Evolutionary conservation across 2,113 vertebrate genomes (phyloP).

Genomic region (Anthoscopus minutus): DNA sequence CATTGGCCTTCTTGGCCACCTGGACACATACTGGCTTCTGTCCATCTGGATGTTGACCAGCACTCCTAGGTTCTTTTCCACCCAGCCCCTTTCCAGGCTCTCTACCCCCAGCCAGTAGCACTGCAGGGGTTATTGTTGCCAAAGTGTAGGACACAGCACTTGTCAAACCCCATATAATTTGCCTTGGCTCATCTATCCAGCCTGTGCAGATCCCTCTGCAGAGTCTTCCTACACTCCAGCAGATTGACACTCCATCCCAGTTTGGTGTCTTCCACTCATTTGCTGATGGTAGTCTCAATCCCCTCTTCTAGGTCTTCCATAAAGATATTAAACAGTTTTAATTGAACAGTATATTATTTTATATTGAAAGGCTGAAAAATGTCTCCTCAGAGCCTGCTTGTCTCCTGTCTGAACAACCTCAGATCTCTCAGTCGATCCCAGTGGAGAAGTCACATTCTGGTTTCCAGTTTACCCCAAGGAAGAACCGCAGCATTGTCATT

Average conservation of each 20-base stretch:
- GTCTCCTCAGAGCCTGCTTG: not conserved
- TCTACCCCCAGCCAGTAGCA: not conserved
- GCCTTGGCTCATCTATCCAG: not conserved
- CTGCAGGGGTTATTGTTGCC: not conserved
- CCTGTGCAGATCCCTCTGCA: not conserved
- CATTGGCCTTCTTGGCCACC: not conserved
- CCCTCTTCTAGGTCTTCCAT: not conserved
- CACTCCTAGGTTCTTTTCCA: not conserved
- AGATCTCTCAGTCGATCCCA: not conserved
- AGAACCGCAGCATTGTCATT: not conserved
- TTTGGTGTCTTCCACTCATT: not conserved
- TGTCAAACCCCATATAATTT: not conserved
- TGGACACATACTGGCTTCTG: not conserved
- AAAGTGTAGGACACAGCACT: no score
- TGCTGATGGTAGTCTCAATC: not conserved
- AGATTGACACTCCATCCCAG: not conserved
- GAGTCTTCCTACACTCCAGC: not conserved
- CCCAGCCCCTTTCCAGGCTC: not conserved
- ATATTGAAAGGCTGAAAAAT: not conserved
- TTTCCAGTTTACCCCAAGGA: not conserved
- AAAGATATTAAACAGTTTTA: not conserved
- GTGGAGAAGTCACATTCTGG: not conserved
- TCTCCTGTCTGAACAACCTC: not conserved
- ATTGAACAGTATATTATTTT: not conserved
- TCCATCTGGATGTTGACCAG: not conserved